A percentile compares a stretch with the other conserved stretches of the same genome.
phyloP scores from a whole-genome alignment of 2,888 invertebrate species.

The Tetramorium bicarinatum region DNA sequence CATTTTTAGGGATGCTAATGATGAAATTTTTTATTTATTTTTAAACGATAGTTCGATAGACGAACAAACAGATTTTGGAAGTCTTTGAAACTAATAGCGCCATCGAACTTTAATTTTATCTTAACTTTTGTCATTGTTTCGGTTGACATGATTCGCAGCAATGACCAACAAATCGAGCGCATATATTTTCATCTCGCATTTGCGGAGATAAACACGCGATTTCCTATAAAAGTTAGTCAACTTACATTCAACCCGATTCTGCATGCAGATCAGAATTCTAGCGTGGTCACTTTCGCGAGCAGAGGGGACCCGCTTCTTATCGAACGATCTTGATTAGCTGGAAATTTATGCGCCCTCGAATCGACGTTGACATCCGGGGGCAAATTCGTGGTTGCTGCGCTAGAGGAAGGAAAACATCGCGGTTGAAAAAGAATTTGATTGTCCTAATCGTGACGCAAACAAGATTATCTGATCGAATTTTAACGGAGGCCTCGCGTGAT shows the following conservation, averaged over 20 bases:
- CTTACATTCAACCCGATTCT: slow-evolving; percentile 19
- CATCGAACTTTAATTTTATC: neutral
- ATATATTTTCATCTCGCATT: neutral
- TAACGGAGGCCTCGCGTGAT: slow-evolving; percentile 83
- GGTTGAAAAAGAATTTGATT: slow-evolving; percentile 76
- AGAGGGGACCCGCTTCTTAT: neutral
- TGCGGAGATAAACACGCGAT: slow-evolving; percentile 4
- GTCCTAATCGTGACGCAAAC: slow-evolving; percentile 82
- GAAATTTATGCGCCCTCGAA: slow-evolving; percentile 55
- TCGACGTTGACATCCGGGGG: slow-evolving; percentile 33
- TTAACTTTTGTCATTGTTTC: neutral
- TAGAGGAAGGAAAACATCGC: slow-evolving; percentile 51
- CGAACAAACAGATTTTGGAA: slow-evolving; percentile 29
- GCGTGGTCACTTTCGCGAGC: neutral
- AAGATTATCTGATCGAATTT: slow-evolving; percentile 85
- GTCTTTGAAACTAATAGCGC: slow-evolving; percentile 4
- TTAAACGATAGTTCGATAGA: neutral
- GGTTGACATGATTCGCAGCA: neutral
- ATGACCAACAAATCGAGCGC: slow-evolving; percentile 1
- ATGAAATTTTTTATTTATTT: too few species aligned
- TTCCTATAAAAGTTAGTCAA: slow-evolving; percentile 22
- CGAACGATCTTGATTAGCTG: slow-evolving; percentile 44
- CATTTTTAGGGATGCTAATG: too few species aligned
- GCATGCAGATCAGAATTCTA: slow-evolving; percentile 25
- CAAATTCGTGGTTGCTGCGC: slow-evolving; percentile 6